phyloP scores from a whole-genome alignment of 2,113 vertebrate species.

The Laticauda colubrina region DNA sequence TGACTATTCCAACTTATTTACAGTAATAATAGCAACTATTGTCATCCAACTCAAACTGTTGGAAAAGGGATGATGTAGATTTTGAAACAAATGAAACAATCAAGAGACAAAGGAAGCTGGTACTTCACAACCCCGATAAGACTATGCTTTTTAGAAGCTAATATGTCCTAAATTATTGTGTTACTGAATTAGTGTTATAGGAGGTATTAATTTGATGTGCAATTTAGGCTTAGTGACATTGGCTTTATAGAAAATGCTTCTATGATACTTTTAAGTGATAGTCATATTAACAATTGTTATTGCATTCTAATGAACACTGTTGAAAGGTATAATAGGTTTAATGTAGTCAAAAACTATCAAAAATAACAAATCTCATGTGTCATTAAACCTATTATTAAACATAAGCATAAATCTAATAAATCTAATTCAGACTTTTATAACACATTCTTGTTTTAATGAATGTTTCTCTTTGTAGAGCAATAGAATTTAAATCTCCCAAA shows the following conservation, averaged over 20 bases:
- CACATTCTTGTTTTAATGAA: slow-evolving; percentile 43
- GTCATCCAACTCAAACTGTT: neutral
- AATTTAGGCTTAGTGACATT: slow-evolving; percentile 18
- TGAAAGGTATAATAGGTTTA: slow-evolving; percentile 12
- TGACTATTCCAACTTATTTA: too few relatives aligned
- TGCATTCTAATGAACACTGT: slow-evolving; percentile 19
- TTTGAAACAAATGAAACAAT: neutral
- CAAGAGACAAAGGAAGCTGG: neutral
- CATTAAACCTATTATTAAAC: slow-evolving; percentile 23
- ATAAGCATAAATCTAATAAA: slow-evolving; percentile 44
- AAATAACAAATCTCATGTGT: slow-evolving; percentile 1
- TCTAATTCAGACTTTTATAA: slow-evolving; percentile 26
- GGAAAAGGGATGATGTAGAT: neutral
- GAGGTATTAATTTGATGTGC: slow-evolving; percentile 17
- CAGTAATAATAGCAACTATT: neutral
- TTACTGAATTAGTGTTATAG: slow-evolving; percentile 9
- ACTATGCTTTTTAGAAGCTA: neutral
- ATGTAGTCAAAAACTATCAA: slow-evolving; percentile 20
- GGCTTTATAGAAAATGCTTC: slow-evolving; percentile 8
- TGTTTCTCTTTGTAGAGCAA: neutral
- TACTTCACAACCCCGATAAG: neutral
- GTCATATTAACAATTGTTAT: slow-evolving; percentile 18
- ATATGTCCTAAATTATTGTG: slow-evolving; percentile 20
- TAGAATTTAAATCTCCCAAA: slow-evolving; percentile 45
- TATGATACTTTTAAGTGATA: neutral